Percentiles rank a stretch among this genome's conserved stretches.
phyloP scores from a whole-genome alignment of 2,113 vertebrate species.

The Aphelocoma coerulescens region DNA sequence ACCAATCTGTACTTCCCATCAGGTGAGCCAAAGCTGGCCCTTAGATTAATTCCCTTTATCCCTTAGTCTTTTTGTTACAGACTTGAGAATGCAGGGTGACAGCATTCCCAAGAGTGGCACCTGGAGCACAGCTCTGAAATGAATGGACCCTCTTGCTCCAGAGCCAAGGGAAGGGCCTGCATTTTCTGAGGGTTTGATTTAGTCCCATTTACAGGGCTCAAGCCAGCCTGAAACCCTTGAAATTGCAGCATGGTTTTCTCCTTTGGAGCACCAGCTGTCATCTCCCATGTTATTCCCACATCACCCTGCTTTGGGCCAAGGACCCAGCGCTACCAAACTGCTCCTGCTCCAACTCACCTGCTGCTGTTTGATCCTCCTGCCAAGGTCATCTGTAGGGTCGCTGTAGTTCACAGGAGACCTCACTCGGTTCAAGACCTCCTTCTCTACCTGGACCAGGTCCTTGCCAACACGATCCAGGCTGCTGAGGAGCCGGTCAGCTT shows the following conservation, averaged over 20 bases:
- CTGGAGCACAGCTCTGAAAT: neutral
- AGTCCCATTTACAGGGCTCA: neutral
- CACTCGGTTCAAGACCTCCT: constrained; percentile 73
- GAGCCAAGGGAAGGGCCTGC: neutral
- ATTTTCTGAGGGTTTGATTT: neutral
- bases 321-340: fast-evolving
- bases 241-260: neutral
- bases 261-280: neutral
- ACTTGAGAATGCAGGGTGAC: neutral
- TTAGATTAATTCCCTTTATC: neutral
- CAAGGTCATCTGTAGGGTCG: constrained; percentile 77
- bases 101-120: neutral
- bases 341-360: constrained; percentile 66
- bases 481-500: constrained; percentile 64
- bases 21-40: neutral
- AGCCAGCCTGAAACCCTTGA: neutral
- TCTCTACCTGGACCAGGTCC: constrained; percentile 75
- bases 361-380: constrained; percentile 79
- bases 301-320: neutral
- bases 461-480: constrained; percentile 75
- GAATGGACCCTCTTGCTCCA: neutral
- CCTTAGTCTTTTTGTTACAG: neutral
- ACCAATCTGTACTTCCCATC: neutral
- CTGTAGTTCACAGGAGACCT: constrained; percentile 76
- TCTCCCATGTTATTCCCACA: neutral